Evolutionary conservation across 2,113 vertebrate genomes (phyloP).

Genomic region (Regulus satrapa): DNA sequence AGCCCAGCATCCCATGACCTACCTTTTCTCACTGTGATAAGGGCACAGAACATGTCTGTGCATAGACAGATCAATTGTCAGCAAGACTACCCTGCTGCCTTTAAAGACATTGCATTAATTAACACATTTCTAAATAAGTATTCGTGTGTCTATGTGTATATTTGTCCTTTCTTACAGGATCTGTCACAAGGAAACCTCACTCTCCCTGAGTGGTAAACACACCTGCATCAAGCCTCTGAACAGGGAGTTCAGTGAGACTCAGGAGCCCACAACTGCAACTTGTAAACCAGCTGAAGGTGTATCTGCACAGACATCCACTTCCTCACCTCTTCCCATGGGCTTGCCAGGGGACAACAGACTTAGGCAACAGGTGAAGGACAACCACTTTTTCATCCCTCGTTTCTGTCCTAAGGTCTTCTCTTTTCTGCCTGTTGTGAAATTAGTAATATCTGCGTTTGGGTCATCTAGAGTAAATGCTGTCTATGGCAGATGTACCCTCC

Average conservation of each 20-base stretch:
- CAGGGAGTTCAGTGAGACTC: background rate
- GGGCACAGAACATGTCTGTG: background rate
- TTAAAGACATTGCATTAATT: background rate
- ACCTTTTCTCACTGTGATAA: background rate
- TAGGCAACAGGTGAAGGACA: background rate
- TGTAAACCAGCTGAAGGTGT: background rate
- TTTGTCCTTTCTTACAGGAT: background rate
- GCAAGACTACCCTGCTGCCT: background rate
- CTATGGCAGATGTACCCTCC: background rate
- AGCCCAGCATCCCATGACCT: background rate
- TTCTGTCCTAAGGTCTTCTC: background rate
- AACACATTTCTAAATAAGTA: background rate
- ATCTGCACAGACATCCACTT: background rate
- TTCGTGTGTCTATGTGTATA: background rate
- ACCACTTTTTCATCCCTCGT: background rate
- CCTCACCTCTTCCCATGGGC: background rate
- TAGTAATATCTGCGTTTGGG: background rate
- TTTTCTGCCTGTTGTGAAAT: background rate
- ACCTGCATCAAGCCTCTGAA: background rate
- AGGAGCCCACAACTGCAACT: background rate
- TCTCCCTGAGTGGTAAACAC: background rate
- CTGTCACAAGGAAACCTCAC: background rate
- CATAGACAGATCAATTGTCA: background rate
- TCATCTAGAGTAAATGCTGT: background rate
- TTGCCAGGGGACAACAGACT: background rate